A percentile compares a stretch with the other conserved stretches of the same genome.
phyloP scores from a whole-genome alignment of 64 coral and sea anemone genomes.

The Stichodactyla helianthus region DNA sequence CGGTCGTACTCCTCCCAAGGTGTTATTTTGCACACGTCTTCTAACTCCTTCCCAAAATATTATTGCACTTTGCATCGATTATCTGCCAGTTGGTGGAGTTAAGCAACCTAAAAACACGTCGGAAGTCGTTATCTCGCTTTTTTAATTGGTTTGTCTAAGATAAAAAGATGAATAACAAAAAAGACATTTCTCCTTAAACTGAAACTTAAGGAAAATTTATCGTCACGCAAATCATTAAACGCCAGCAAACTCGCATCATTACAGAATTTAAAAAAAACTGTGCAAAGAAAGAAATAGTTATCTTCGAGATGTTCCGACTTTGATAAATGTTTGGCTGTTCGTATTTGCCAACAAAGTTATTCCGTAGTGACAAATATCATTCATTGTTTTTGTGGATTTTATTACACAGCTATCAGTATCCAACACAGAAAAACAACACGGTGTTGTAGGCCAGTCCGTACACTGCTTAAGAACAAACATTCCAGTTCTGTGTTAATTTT shows the following conservation, averaged over 20 bases:
- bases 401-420: background rate
- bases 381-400: background rate
- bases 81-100: slow-evolving; percentile 9
- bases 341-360: background rate
- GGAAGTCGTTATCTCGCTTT: slow-evolving; percentile 13
- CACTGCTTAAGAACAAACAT: background rate
- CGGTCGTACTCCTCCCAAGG: background rate
- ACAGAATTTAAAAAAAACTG: background rate
- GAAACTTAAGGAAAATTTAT: background rate
- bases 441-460: background rate
- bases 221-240: background rate
- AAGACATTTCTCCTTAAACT: background rate
- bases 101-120: slow-evolving; percentile 1
- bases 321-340: background rate
- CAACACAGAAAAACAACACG: background rate
- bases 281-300: background rate
- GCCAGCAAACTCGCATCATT: background rate
- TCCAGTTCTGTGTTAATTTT: background rate
- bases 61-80: background rate
- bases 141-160: slow-evolving; percentile 3
- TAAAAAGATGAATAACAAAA: slow-evolving; percentile 16
- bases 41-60: background rate
- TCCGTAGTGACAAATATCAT: background rate
- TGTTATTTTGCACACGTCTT: background rate
- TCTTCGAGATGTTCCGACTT: background rate